phyloP scores from a whole-genome alignment of 2,113 vertebrate species.

The Gobius niger region DNA sequence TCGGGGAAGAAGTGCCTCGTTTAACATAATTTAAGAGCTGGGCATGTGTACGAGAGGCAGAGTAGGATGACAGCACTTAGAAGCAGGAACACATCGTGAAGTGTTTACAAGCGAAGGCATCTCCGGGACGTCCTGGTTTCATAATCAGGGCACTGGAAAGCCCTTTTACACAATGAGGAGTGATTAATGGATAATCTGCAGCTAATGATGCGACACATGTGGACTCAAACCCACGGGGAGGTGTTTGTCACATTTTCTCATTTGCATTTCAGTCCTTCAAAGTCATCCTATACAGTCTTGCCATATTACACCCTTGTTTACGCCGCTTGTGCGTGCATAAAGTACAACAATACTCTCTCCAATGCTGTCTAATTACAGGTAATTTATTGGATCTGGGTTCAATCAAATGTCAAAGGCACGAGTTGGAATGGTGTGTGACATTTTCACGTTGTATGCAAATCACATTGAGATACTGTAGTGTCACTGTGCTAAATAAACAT shows the following conservation, averaged over 20 bases:
- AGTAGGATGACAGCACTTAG: neutral
- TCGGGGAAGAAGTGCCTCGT: constrained; percentile 9
- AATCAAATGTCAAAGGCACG: constrained; percentile 4
- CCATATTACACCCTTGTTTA: constrained; percentile 3
- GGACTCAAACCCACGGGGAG: neutral
- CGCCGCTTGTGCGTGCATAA: neutral
- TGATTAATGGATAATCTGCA: constrained; percentile 26
- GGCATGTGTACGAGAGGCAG: constrained; percentile 5
- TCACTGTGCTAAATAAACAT: neutral
- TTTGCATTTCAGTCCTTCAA: constrained; percentile 23
- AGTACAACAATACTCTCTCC: neutral
- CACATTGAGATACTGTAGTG: neutral
- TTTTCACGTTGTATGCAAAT: constrained; percentile 3
- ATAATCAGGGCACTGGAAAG: constrained; percentile 6
- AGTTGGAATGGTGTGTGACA: neutral
- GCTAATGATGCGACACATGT: neutral
- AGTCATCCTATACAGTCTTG: neutral
- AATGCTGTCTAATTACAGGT: constrained; percentile 4
- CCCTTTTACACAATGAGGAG: constrained; percentile 2
- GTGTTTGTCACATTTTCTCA: constrained; percentile 21
- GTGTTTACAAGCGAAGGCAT: constrained; percentile 16
- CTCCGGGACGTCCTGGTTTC: constrained; percentile 7
- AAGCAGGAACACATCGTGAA: neutral
- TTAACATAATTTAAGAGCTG: constrained; percentile 7
- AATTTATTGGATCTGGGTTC: constrained; percentile 5